Base-by-base conservation (phyloP, 1,140 invertebrate genomes). In the Anagrus nilaparvatae region DNA sequence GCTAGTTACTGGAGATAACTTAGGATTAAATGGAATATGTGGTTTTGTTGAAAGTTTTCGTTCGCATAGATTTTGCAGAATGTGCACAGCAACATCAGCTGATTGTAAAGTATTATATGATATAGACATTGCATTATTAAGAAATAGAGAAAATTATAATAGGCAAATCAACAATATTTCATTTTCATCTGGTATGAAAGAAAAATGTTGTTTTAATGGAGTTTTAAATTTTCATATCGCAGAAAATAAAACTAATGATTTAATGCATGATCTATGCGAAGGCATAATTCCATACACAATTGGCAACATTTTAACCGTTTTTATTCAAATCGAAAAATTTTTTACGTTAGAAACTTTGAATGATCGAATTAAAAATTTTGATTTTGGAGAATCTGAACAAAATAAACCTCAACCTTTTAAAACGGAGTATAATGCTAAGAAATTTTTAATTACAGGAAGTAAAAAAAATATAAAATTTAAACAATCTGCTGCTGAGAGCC, bases 1-100 rank as follows among this genome's bases (percentile, higher is more conserved):
- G n/a, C n/a, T n/a, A n/a, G n/a, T n/a, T n/a, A n/a, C n/a, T n/a
- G 50, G 48, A 1, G 50, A 49, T 19, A 52, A 50, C 36, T 40
- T 46, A 20, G 38, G 41, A 2, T 10, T 52, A 19, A 52, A 50
- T 38, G 27, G 36, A 17, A 50, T 41, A 27, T 52, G 43, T 36
- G 43, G 48, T 5, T 46, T 52, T 36, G 28, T 33, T 3, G 24
- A 50, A 32, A 44, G 43, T 34, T 52, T 49, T 32, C 25, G 40
- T 13, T 36, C 35, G 4, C 38, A 47, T 29, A 12, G n/a, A 25
- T 50, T 30, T 36, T 50, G 50, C 25, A 39, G 48, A 31, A 47
- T 52, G 25, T 50, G 48, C 39, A 36, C 12, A 5, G 45, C 43
- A 5, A 47, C 18, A 20, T 38, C 35, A 21, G 24, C 13, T 17